Evolutionary conservation across 2,113 vertebrate genomes (phyloP), one percentile per base, ranked within the genome.

Genomic region (Thinocorus orbignyianus): DNA sequence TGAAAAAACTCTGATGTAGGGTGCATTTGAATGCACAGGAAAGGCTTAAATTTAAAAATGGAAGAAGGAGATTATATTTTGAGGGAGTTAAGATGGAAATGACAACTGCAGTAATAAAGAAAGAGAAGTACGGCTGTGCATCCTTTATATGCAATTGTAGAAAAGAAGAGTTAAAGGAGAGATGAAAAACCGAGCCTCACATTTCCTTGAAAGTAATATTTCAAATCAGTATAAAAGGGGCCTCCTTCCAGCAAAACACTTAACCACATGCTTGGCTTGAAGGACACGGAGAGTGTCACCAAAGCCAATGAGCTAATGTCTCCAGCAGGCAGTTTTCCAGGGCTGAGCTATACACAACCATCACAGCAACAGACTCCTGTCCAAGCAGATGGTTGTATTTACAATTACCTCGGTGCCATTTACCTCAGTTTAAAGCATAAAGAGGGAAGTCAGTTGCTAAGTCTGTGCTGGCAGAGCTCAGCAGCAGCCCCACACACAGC

Each of bases 281-380:
- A 44, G 68, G 48, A 80, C 42, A 39, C 0, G 1, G 10, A 33
- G 7, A 39, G 6, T 20, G 17, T 17, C 39, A 46, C 48, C 0
- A 0, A 80, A 72, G 11, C 23, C 37, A 44, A 13, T 13, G n/a
- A 89, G n/a, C 30, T 61, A 13, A 24, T 18, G 6, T 6, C 46
- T 86, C 37, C 66, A 71, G 23, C 17, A 46, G 16, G 33, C 19
- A 82, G n/a, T 30, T 83, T 61, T 79, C 57, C 23, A 48, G n/a
- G n/a, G 24, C 44, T 69, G 13, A 51, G 55, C 61, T 51, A 5
- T 8, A 20, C 4, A 1, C 30, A 70, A 11, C 17, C 71, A 79
- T 11, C 15, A 17, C 39, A 58, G 25, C 58, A 64, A 66, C 33
- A 52, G 14, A 48, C 17, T 6, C 3, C 14, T 52, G 2, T n/a